Evolutionary conservation across 2,797 vertebrate genomes (phyloP).

Genomic region (Catostomus latipinnis): DNA sequence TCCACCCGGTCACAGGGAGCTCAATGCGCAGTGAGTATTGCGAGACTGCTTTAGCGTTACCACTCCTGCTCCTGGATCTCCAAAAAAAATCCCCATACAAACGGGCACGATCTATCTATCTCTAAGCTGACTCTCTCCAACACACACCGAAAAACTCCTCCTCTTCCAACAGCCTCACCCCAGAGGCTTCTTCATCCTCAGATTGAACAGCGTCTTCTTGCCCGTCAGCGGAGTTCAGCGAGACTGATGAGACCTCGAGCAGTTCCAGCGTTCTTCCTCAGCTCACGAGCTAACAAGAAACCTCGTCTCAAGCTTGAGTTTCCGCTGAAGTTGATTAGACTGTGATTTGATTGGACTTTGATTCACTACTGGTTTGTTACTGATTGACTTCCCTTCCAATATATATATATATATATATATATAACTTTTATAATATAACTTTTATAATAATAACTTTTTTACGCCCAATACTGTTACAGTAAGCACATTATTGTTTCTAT

Average conservation of each 20-base stretch:
- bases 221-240: not conserved
- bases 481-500: too few species aligned
- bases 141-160: slow-evolving; percentile 56
- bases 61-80: slow-evolving; percentile 11
- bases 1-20: slow-evolving; percentile 1
- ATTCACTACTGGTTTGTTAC: not conserved
- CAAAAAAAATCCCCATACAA: slow-evolving; percentile 10
- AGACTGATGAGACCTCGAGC: not conserved
- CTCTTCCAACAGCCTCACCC: slow-evolving; percentile 44
- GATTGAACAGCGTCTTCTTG: not conserved
- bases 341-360: not conserved
- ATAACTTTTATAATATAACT: too few species aligned
- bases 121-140: slow-evolving; percentile 46
- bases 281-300: not conserved
- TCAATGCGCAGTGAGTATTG: slow-evolving; percentile 3
- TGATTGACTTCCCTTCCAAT: not conserved
- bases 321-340: not conserved
- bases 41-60: not conserved
- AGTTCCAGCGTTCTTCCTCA: not conserved
- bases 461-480: too few species aligned
- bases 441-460: too few species aligned
- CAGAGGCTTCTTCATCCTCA: not conserved
- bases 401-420: too few species aligned
- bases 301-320: not conserved
- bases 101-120: slow-evolving; percentile 14